Conservation (phyloP, 2,113 vertebrate genomes). For the Epinephelus cyanopodus region DNA sequence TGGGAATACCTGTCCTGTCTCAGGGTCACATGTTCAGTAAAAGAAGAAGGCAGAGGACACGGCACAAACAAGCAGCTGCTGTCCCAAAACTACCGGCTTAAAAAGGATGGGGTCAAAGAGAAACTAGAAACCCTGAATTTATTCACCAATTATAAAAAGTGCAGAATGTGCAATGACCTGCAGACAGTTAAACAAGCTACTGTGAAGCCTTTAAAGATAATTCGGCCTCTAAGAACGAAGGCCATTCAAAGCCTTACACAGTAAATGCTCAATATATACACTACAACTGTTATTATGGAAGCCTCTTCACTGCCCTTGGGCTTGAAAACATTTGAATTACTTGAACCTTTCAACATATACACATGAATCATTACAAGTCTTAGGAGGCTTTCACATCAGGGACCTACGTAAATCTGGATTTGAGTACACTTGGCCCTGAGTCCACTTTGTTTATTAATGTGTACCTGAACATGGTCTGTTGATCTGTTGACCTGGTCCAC, state of each 20-base stretch:
- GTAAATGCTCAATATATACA: not conserved
- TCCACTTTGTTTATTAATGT: no score
- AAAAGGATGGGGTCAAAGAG: slow-evolving; percentile 14
- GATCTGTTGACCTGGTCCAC: no score
- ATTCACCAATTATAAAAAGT: not conserved
- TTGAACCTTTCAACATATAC: not conserved
- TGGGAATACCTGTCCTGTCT: slow-evolving; percentile 51
- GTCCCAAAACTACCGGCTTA: not conserved
- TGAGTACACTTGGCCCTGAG: no score
- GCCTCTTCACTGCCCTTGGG: not conserved
- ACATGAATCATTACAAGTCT: not conserved
- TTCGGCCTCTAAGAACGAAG: not conserved
- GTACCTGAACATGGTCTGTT: no score
- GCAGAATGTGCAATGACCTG: not conserved
- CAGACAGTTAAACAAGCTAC: not conserved
- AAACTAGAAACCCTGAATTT: slow-evolving; percentile 4
- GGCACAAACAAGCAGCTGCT: slow-evolving; percentile 12
- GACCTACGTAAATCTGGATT: no score
- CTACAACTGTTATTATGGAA: not conserved
- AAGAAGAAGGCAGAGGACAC: slow-evolving; percentile 29
- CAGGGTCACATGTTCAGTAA: slow-evolving; percentile 39
- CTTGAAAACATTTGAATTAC: not conserved
- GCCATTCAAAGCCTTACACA: not conserved
- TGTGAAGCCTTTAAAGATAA: not conserved
- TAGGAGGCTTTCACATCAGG: not conserved